Base-by-base conservation (phyloP, 2,113 vertebrate species). In the Sisor rabdophorus region DNA sequence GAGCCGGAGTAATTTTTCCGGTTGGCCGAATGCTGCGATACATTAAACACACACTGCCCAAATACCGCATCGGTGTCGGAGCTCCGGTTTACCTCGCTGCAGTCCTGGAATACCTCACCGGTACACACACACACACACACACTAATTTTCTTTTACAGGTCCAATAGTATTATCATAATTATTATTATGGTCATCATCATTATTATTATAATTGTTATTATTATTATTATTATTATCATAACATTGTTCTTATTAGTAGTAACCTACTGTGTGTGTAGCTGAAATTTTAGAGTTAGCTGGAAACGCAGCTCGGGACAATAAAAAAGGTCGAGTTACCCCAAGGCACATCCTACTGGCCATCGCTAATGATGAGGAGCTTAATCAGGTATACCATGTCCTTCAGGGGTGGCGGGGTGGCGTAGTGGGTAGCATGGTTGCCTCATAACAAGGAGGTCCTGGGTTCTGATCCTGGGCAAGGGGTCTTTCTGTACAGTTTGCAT, bases 271-370 rank as follows among this genome's bases (percentile, higher is more conserved):
- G 11, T 30, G 20, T 69, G n/a, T 48, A 98, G 97, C 97, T 78
- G 97, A 99, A 89, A 99, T 99, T 88, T 89, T 99, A 85, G 97
- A 99, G 90, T 80, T 99, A 90, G 97, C 97, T 63, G 97, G 97
- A 76, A 99, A 99, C 15, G 97, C 97, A 50, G 97, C 97, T 19
- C 91, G 97, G 85, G 97, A 99, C 91, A 99, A 99, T 87, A 98
- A 99, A 90, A 99, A 99, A 85, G 94, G 96, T 28, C 94, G 97
- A 40, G 95, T 99, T 81, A 98, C 96, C 0, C 97, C 97, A 12
- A 90, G 97, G 73, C 97, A 99, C 91, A 98, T 99, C 88, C 90
- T 99, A 73, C 89, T 99, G 85, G 97, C 97, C 67, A 94, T 99
- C 81, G 97, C 97, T 88, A 99, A 99, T 0, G 97, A 99, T 17